Percentiles rank a stretch among this genome's conserved stretches.
phyloP scores from a whole-genome alignment of 2,888 invertebrate genomes.

The Pediacus dermestoides region DNA sequence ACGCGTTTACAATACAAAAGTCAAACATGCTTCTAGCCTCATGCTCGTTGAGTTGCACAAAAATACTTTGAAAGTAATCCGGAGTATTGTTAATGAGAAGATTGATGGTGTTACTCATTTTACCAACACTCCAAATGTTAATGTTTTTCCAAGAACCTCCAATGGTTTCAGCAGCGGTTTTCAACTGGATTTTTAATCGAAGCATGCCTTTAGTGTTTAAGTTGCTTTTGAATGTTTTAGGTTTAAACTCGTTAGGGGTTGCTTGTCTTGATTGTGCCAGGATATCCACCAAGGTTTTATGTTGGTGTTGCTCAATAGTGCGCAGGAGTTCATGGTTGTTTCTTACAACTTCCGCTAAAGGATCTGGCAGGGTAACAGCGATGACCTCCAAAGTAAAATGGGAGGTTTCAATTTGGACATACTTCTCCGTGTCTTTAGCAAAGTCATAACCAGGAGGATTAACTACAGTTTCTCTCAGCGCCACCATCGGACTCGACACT shows the following conservation, averaged over 20 bases:
- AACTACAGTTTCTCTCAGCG: constrained; percentile 91
- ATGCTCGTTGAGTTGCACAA: constrained; percentile 45
- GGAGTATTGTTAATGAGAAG: constrained; percentile 77
- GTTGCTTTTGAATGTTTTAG: constrained; percentile 36
- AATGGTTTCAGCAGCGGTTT: constrained; percentile 56
- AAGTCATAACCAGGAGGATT: constrained; percentile 72
- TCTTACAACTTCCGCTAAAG: constrained; percentile 68
- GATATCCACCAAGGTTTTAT: constrained; percentile 34
- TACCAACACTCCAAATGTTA: constrained; percentile 90
- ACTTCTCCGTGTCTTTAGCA: constrained; percentile 59
- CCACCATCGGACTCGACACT: constrained; percentile 93
- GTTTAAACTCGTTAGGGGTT: constrained; percentile 38
- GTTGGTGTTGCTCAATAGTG: constrained; percentile 52
- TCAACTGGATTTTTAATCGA: constrained; percentile 58
- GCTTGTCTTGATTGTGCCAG: constrained; percentile 28
- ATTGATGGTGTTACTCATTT: constrained; percentile 85
- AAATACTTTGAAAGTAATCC: constrained; percentile 62
- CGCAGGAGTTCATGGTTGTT: constrained; percentile 68
- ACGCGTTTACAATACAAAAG: constrained; percentile 79
- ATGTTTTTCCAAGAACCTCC: constrained; percentile 44
- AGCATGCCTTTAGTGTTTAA: too few relatives aligned
- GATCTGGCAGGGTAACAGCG: constrained; percentile 72
- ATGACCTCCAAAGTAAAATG: constrained; percentile 61
- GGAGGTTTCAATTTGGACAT: constrained; percentile 20
- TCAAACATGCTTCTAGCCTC: constrained; percentile 65